Conservation (phyloP, 1,140 invertebrate species). For the Euschistus heros region DNA sequence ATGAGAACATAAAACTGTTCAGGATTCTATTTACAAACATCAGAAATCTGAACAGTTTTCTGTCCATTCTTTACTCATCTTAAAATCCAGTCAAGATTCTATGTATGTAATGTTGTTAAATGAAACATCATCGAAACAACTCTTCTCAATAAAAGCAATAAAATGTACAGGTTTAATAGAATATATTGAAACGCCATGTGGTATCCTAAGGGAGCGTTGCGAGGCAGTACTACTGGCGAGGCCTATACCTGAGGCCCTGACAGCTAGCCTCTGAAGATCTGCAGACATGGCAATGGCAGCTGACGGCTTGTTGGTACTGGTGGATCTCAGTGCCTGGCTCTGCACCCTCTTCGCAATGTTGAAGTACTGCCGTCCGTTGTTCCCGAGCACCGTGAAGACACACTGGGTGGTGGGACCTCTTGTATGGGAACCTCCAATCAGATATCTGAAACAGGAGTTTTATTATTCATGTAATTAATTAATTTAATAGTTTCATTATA, state of each 20-base stretch:
- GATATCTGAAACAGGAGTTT: constrained; percentile 51
- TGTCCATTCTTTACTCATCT: neutral
- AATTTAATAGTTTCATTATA: too few relatives aligned
- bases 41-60: neutral
- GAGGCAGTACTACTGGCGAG: neutral
- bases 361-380: constrained; percentile 41
- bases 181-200: neutral
- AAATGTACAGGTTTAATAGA: neutral
- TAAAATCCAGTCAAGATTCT: neutral
- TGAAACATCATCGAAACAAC: neutral
- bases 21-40: too few relatives aligned
- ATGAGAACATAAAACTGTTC: too few relatives aligned
- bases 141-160: neutral
- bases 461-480: too few relatives aligned
- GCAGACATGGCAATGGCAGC: constrained; percentile 47
- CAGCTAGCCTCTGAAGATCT: constrained; percentile 42
- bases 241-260: constrained; percentile 41
- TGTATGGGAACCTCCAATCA: constrained; percentile 77
- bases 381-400: constrained; percentile 61
- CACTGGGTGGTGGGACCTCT: constrained; percentile 68
- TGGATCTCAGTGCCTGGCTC: constrained; percentile 45
- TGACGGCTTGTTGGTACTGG: constrained; percentile 49
- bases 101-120: neutral
- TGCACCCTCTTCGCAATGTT: constrained; percentile 52
- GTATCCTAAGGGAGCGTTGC: neutral